A percentile compares a stretch with the other conserved stretches of the same genome.
These are phyloP conservation scores for Sialis fuliginosa DNA, from an alignment of 2,888 invertebrate species.

Conservation along the genomic window DNA sequence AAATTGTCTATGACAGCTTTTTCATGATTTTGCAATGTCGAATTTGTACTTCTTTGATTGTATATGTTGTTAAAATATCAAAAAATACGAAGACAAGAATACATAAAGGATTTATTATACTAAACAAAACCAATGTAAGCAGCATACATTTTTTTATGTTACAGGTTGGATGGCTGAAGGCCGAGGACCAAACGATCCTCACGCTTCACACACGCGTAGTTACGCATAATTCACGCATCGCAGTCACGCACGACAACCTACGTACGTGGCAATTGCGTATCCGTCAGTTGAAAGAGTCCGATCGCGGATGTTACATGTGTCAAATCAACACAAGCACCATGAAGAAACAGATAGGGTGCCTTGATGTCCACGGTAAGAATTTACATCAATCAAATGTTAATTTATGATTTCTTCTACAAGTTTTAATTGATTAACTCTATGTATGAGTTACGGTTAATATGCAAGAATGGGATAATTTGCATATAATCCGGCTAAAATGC, in stretches of 20 bases:
- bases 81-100: too few relatives aligned
- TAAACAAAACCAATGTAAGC: neutral
- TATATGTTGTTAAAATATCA: too few relatives aligned
- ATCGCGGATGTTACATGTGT: constrained; percentile 66
- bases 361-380: constrained; percentile 54
- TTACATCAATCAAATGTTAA: neutral
- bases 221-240: constrained; percentile 53
- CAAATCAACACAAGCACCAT: constrained; percentile 61
- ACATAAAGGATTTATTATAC: too few relatives aligned
- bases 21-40: too few relatives aligned
- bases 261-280: constrained; percentile 59
- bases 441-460: too few relatives aligned
- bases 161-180: constrained; percentile 61
- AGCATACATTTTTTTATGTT: constrained; percentile 11
- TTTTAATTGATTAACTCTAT: too few relatives aligned
- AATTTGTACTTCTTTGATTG: too few relatives aligned
- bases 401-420: too few relatives aligned
- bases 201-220: constrained; percentile 56
- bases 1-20: too few relatives aligned
- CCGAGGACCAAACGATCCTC: constrained; percentile 57
- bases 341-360: constrained; percentile 60
- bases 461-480: too few relatives aligned
- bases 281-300: constrained; percentile 49
- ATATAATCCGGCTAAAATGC: too few relatives aligned
- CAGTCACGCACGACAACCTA: constrained; percentile 49